Percentiles rank a stretch among this genome's conserved stretches.
These are phyloP conservation scores for Eristalinus sepulchralis DNA, from an alignment of 2,888 invertebrate species.

Conservation along the genomic window DNA sequence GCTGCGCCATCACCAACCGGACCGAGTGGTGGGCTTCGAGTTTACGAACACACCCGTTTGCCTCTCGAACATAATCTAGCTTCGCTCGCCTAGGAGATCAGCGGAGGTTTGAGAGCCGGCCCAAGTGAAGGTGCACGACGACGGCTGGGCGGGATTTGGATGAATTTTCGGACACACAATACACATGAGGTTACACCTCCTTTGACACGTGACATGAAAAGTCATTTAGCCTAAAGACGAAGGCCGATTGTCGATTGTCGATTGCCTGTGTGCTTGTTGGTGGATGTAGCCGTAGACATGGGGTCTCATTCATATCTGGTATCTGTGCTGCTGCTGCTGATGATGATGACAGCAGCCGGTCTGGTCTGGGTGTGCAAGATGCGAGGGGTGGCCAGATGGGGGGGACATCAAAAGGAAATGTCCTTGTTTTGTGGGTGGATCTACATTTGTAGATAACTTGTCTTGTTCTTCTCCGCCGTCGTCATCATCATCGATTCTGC, in stretches of 20 bases:
- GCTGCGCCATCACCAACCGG: neutral
- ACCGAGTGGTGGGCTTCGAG: neutral
- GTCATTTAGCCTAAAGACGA: slow-evolving; percentile 73
- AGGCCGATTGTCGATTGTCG: slow-evolving; percentile 57
- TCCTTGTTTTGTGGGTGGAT: slow-evolving; percentile 68
- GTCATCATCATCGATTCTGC: slow-evolving; percentile 24
- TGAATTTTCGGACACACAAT: slow-evolving; percentile 71
- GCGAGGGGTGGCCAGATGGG: neutral
- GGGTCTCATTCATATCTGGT: slow-evolving; percentile 58
- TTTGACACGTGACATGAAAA: slow-evolving; percentile 75
- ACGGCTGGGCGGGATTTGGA: slow-evolving; percentile 73
- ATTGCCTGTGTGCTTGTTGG: slow-evolving; percentile 5
- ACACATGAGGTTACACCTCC: slow-evolving; percentile 74
- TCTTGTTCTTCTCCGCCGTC: slow-evolving; percentile 23
- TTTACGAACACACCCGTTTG: neutral
- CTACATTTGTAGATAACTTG: slow-evolving; percentile 59
- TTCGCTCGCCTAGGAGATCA: neutral
- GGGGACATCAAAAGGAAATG: slow-evolving; percentile 62
- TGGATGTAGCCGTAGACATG: slow-evolving; percentile 20
- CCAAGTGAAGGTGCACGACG: slow-evolving; percentile 73
- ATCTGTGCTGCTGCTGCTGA: slow-evolving; percentile 40
- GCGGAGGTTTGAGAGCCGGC: slow-evolving; percentile 11
- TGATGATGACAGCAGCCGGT: slow-evolving; percentile 52
- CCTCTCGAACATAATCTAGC: slow-evolving; percentile 3
- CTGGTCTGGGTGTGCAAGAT: slow-evolving; percentile 13